A percentile compares a stretch with the other conserved stretches of the same genome.
These are phyloP conservation scores for Magallana gigas DNA, from an alignment of 1,140 invertebrate species.

Conservation along the genomic window DNA sequence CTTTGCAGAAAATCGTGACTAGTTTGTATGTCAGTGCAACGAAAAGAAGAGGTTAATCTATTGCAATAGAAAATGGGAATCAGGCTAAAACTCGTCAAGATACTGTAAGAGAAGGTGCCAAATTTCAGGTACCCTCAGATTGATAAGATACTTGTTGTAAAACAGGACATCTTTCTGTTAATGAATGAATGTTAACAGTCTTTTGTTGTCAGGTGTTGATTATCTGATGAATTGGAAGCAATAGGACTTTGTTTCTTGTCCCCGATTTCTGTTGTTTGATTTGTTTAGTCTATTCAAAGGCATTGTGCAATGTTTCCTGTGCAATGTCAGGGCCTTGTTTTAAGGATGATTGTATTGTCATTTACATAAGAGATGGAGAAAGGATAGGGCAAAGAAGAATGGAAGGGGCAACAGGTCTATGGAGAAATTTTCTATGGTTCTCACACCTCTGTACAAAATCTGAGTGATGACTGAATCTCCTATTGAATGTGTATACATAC, in stretches of 20 bases:
- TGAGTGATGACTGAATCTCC: too few relatives aligned
- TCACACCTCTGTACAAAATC: too few relatives aligned
- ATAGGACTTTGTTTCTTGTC: constrained; percentile 2
- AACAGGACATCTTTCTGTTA: background rate
- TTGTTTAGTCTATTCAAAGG: background rate
- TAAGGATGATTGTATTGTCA: background rate
- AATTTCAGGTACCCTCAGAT: background rate
- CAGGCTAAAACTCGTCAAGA: too few relatives aligned
- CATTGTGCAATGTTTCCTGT: background rate
- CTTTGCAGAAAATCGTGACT: too few relatives aligned
- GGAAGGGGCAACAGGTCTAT: too few relatives aligned
- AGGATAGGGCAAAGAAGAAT: background rate
- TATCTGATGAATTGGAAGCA: background rate
- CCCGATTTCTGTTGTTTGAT: constrained; percentile 7
- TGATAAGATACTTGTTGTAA: background rate
- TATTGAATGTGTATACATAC: too few relatives aligned
- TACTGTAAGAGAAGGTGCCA: background rate
- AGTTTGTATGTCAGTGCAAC: too few relatives aligned
- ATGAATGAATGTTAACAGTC: too few relatives aligned
- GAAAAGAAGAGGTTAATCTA: too few relatives aligned
- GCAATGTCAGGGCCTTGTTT: background rate
- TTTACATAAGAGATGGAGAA: background rate
- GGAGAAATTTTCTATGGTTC: too few relatives aligned
- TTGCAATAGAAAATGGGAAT: too few relatives aligned
- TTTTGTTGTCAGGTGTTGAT: background rate